Percentiles rank a stretch among this genome's conserved stretches.
phyloP scores from a whole-genome alignment of 1,140 invertebrate species.

The Ostrea denselamellosa region DNA sequence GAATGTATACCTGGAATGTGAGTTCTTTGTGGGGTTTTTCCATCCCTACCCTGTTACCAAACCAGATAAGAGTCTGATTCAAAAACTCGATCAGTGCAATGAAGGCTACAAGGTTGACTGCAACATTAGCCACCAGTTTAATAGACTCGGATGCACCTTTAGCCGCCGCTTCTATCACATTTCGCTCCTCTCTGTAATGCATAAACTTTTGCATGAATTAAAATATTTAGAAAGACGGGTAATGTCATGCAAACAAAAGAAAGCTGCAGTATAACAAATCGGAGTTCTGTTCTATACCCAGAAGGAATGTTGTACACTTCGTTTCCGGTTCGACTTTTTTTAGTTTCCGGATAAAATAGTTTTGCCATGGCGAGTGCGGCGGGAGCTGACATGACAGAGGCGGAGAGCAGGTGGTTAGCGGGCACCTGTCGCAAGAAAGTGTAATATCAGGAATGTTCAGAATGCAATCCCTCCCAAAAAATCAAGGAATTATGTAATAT shows the following conservation, averaged over 20 bases:
- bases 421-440: slow-evolving; percentile 71
- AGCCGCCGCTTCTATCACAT: slow-evolving; percentile 91
- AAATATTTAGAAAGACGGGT: no score
- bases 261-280: background rate
- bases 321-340: slow-evolving; percentile 57
- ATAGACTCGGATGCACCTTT: slow-evolving; percentile 90
- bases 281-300: slow-evolving; percentile 47
- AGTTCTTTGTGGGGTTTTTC: slow-evolving; percentile 47
- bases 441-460: background rate
- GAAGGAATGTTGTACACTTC: slow-evolving; percentile 65
- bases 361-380: slow-evolving; percentile 93
- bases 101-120: slow-evolving; percentile 94
- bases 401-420: slow-evolving; percentile 85
- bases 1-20: slow-evolving; percentile 51
- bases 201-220: background rate
- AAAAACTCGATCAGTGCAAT: slow-evolving; percentile 91
- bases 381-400: slow-evolving; percentile 96
- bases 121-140: slow-evolving; percentile 89
- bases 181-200: slow-evolving; percentile 85
- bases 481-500: no score
- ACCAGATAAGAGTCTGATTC: slow-evolving; percentile 88
- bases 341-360: slow-evolving; percentile 91
- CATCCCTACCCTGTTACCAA: slow-evolving; percentile 86
- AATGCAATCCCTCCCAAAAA: no score
- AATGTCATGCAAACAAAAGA: background rate